Evolutionary conservation across 2,888 invertebrate genomes (phyloP), one percentile per base, ranked within the genome.

Genomic region (Acrocyrtus sp.): DNA sequence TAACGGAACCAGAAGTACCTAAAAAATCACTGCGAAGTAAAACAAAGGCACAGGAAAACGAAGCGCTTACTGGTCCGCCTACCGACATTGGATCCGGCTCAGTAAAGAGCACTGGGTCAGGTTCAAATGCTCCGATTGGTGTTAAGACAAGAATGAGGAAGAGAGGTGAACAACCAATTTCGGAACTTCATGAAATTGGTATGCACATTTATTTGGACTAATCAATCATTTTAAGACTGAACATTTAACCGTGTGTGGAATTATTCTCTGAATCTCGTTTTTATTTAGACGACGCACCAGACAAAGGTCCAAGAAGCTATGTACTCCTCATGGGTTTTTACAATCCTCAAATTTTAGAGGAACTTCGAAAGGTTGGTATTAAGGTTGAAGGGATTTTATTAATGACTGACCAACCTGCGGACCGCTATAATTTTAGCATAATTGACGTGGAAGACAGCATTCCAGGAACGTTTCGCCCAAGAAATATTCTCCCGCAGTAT

Each of bases 281-380:
- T n/a, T n/a, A n/a, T 65, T 12, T 27, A 74, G 78, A 78, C 17
- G 79, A 79, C 53, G 21, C 76, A 0, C 79, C 79, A n/a, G 17
- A 56, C 15, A 72, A 75, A 51, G 79, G 79, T 4, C 78, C 76
- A 1, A 43, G 72, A n/a, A 34, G 62, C 6, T 79, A 70, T 41
- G 58, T 80, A 0, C 47, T 80, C 21, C 69, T 80, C 8, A 77
- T 78, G 41, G 80, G 80, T 10, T 80, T 80, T 56, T 77, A 80
- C 41, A 72, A 78, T 54, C 74, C 77, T 3, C 56, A 58, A 34
- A 10, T 80, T 15, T 47, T 80, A 24, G 70, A 74, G 6, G 77
- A 78, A 26, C 41, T 80, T 15, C 22, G 63, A 17, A 74, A 63
- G 47, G 73, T 80, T 43, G 80, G 80, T 77, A 74, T 76, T 6